Percentiles rank a stretch among this genome's conserved stretches.
phyloP scores from a whole-genome alignment of 2,113 vertebrate species.

The Myotis davidii region DNA sequence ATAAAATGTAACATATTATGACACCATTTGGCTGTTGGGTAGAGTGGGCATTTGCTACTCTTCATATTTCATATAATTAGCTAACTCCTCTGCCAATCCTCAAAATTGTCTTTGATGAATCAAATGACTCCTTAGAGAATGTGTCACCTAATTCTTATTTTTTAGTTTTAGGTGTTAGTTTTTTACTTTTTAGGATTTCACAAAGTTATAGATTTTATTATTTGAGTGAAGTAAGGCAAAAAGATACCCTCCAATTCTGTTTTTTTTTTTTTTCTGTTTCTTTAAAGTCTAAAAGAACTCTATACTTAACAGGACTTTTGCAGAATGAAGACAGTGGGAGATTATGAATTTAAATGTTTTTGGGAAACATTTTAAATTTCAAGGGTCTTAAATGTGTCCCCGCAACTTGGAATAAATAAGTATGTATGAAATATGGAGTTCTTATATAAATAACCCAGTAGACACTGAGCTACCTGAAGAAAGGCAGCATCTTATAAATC shows the following conservation, averaged over 20 bases:
- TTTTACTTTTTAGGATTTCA: not conserved
- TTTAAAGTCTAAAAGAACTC: not conserved
- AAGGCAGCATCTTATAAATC: not conserved
- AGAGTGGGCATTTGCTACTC: not conserved
- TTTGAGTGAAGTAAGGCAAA: not conserved
- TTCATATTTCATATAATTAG: not conserved
- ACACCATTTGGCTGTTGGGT: not conserved
- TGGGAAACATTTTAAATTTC: not conserved
- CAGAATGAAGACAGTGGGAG: not conserved
- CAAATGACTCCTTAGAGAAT: not conserved
- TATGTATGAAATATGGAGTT: not conserved
- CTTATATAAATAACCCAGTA: conserved; percentile 17
- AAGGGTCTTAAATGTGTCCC: not conserved
- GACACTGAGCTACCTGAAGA: not conserved
- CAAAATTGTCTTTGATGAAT: not conserved
- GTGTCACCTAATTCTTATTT: not conserved
- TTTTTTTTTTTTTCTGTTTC: not conserved
- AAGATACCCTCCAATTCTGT: not conserved
- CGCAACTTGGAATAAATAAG: not conserved
- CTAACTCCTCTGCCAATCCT: not conserved
- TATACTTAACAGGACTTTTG: not conserved
- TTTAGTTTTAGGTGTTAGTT: not conserved
- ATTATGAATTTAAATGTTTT: not conserved
- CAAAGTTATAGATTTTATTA: not conserved
- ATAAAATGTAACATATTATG: not conserved